Conservation (phyloP, 1,140 invertebrate species). For the Drosophila jambulina region DNA sequence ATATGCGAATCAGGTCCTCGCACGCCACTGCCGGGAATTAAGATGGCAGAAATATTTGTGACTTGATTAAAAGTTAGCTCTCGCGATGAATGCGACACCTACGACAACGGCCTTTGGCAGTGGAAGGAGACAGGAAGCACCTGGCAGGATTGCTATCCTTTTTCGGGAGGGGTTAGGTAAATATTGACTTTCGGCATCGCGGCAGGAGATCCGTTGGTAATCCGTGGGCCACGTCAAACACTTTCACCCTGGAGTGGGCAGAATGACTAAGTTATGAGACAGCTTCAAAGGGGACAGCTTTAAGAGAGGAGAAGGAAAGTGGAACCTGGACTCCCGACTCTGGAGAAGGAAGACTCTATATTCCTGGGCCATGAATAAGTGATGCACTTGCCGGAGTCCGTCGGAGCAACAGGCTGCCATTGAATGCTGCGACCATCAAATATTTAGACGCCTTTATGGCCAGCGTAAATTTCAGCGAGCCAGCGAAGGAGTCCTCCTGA, state of each 20-base stretch:
- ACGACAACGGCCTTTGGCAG: not conserved
- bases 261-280: conserved; percentile 70
- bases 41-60: conserved; percentile 46
- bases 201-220: conserved; percentile 38
- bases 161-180: conserved; percentile 27
- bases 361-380: conserved; percentile 49
- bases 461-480: conserved; percentile 39
- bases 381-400: conserved; percentile 40
- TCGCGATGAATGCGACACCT: conserved; percentile 23
- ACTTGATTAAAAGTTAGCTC: conserved; percentile 51
- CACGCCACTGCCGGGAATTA: conserved; percentile 31
- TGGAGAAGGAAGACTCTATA: not conserved
- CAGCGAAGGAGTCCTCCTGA: conserved; percentile 26
- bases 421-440: conserved; percentile 57
- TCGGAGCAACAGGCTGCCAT: conserved; percentile 49
- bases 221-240: conserved; percentile 52
- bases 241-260: conserved; percentile 16
- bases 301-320: not conserved
- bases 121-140: conserved; percentile 18
- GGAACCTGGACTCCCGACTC: not conserved
- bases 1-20: conserved; percentile 52
- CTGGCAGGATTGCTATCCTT: conserved; percentile 32
- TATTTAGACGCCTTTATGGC: conserved; percentile 58
- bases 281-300: conserved; percentile 39
- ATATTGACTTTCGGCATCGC: conserved; percentile 59